Base-by-base conservation (phyloP, 2,888 invertebrate species). In the Chrysodeixis includens region DNA sequence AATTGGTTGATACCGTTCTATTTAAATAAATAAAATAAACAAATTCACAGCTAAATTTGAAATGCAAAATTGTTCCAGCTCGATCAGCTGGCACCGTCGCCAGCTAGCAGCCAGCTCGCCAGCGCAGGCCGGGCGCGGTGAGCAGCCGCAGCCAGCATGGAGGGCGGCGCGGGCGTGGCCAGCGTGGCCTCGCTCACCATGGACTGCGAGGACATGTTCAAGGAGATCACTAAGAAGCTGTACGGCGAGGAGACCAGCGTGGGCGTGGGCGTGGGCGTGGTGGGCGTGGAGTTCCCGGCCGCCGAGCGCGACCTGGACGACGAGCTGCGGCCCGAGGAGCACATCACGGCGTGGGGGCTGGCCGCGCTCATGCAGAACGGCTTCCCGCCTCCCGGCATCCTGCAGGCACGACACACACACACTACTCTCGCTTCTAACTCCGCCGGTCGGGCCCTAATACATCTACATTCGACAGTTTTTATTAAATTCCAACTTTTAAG, bases 191-290 rank as follows among this genome's bases (percentile, higher is more conserved):
- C 96, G 79, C 95, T 96, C 85, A 95, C 96, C 86, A 95, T 96
- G 93, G 96, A 96, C 92, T 96, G 97, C 95, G 97, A 98, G 93
- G 97, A 97, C 89, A 97, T 97, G 97, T 97, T 97, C 91, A 98
- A 98, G 92, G 98, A 98, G 96, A 98, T 98, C 88, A 98, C 98
- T 74, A 96, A 98, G 91, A 98, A 98, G 95, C 95, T 98, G 80
- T 98, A 98, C 93, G 98, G 98, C 75, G 98, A 98, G 92, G 98
- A 98, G 92, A 91, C 94, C 32, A 86, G 85, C 88, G 89, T 87
- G 66, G 86, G 85, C 64, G 88, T 82, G 61, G 82, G 83, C 74
- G 46, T 71, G 32, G 88, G 91, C 62, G 93, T 91, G 56, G 92
- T 91, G 74, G 92, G 92, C 78, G 93, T 93, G 20, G 94, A 94